A percentile compares a stretch with the other conserved stretches of the same genome.
Evolutionary conservation across 2,888 invertebrate genomes (phyloP).

Genomic region (Cosmorhoe ocellata): DNA sequence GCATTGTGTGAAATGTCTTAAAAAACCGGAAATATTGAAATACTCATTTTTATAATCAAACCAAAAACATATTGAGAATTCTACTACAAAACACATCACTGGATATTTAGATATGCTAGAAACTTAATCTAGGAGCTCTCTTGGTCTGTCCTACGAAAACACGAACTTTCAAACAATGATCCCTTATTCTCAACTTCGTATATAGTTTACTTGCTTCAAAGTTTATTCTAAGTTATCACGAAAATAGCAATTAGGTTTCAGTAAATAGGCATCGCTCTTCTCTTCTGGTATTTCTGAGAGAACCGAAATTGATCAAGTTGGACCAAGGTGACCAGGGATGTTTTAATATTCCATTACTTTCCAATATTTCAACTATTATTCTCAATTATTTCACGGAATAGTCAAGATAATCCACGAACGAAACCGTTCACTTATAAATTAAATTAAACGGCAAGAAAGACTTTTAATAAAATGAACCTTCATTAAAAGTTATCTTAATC

Average conservation of each 20-base stretch:
- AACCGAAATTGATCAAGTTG: neutral
- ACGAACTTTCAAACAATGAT: slow-evolving; percentile 5
- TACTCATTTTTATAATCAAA: no score
- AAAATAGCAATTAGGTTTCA: slow-evolving; percentile 4
- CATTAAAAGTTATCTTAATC: slow-evolving; percentile 62
- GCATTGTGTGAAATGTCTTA: no score
- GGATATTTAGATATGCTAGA: no score
- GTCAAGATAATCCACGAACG: neutral
- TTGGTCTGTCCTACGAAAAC: slow-evolving; percentile 2
- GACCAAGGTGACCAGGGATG: neutral
- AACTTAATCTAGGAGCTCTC: neutral
- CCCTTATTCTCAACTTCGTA: neutral
- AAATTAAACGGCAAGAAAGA: slow-evolving; percentile 35
- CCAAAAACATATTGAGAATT: no score
- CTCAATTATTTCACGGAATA: neutral
- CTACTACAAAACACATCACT: no score
- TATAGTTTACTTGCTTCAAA: slow-evolving; percentile 2
- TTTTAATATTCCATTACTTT: neutral
- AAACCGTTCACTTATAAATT: slow-evolving; percentile 48
- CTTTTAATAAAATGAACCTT: slow-evolving; percentile 24
- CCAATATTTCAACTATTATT: neutral
- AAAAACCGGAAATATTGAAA: no score
- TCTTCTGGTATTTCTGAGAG: neutral
- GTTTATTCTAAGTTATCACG: slow-evolving; percentile 5
- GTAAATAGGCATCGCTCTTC: neutral